These are phyloP conservation scores for Zeus faber DNA, from an alignment of 2,113 vertebrate genomes.

Conservation along the genomic window DNA sequence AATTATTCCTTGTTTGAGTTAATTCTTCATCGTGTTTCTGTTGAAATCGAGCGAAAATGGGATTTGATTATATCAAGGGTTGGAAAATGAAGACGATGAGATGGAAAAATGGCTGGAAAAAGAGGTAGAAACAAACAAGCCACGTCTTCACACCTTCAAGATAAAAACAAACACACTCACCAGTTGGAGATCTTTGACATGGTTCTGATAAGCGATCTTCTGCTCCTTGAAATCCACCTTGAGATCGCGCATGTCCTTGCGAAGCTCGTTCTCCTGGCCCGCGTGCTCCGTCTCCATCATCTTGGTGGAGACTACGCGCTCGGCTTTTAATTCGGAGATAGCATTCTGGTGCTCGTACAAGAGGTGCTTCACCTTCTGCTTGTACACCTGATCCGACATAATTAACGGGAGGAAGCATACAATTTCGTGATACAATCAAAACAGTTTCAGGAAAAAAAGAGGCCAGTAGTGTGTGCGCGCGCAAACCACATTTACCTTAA, in stretches of 20 bases:
- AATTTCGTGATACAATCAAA: no score
- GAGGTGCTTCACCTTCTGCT: constrained; percentile 95
- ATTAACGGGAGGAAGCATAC: no score
- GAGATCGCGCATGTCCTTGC: constrained; percentile 63
- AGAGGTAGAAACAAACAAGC: no score
- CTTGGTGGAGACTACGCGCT: constrained; percentile 65
- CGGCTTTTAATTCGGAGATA: constrained; percentile 78
- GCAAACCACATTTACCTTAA: constrained; percentile 82
- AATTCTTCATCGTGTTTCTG: constrained; percentile 86
- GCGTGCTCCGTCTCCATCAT: constrained; percentile 78
- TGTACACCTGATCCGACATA: constrained; percentile 74
- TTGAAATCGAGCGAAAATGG: no score
- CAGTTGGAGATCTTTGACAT: constrained; percentile 78
- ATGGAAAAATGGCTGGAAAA: no score
- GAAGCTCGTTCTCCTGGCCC: constrained; percentile 70
- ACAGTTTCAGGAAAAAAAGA: no score
- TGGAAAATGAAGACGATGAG: no score
- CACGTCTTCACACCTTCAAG: no score
- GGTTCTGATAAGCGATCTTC: constrained; percentile 74
- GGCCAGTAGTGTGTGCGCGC: no score
- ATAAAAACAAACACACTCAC: no score
- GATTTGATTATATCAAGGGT: no score
- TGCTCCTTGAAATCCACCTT: constrained; percentile 78
- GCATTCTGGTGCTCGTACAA: constrained; percentile 90
- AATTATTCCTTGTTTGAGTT: constrained; percentile 64